phyloP scores from a whole-genome alignment of 2,888 invertebrate genomes.

The Meandrusa payeni region DNA sequence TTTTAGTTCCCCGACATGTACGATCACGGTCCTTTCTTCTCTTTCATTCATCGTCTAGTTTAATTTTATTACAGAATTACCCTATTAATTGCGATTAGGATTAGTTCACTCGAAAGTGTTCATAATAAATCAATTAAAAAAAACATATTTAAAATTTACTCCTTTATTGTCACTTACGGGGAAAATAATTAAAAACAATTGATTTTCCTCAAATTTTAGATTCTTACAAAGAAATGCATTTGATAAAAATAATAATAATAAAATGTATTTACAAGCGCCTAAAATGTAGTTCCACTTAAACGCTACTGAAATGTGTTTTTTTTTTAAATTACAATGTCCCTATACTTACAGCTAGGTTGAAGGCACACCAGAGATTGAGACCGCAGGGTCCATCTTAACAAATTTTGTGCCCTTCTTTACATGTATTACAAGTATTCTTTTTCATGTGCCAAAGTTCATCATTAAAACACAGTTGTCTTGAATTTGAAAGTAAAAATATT shows the following conservation, averaged over 20 bases:
- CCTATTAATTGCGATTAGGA: too few relatives aligned
- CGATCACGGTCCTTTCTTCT: too few relatives aligned
- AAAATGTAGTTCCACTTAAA: constrained; percentile 37
- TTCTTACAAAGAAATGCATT: constrained; percentile 77
- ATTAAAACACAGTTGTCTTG: constrained; percentile 25
- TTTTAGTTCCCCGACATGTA: too few relatives aligned
- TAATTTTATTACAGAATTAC: too few relatives aligned
- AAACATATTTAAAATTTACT: constrained; percentile 54
- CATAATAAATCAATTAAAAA: constrained; percentile 21
- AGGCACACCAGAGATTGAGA: constrained; percentile 57
- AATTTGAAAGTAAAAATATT: too few relatives aligned
- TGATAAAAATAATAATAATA: constrained; percentile 71
- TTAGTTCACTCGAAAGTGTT: too few relatives aligned
- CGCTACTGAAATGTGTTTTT: constrained; percentile 46
- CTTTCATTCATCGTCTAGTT: too few relatives aligned
- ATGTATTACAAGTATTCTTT: constrained; percentile 27
- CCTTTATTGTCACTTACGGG: constrained; percentile 77
- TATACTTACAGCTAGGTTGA: constrained; percentile 46
- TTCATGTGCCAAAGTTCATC: constrained; percentile 20
- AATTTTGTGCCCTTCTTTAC: constrained; percentile 42
- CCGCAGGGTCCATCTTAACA: constrained; percentile 28
- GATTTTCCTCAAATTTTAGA: constrained; percentile 67
- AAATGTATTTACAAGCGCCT: constrained; percentile 69
- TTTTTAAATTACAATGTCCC: constrained; percentile 64
- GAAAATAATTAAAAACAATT: constrained; percentile 71